Evolutionary conservation across 2,113 vertebrate genomes (phyloP).

Genomic region (Furnarius figulus): DNA sequence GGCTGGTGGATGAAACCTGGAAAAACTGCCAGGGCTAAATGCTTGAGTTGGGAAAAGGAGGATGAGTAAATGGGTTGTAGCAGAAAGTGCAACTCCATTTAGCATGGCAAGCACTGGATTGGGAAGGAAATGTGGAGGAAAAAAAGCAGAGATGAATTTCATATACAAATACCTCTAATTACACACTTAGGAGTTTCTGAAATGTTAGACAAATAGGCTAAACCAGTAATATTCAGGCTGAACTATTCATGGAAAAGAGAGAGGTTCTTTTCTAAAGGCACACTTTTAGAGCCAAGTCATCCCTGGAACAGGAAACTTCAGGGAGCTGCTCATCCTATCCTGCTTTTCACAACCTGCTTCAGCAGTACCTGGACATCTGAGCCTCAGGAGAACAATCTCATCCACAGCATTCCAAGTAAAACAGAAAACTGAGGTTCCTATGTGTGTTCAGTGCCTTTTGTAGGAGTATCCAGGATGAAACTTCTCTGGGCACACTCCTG

Average conservation of each 20-base stretch:
- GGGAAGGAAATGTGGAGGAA: background rate
- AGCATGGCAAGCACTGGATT: background rate
- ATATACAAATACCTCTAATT: background rate
- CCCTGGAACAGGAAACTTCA: background rate
- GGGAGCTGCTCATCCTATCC: background rate
- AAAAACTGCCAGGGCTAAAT: background rate
- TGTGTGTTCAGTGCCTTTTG: background rate
- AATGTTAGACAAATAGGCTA: background rate
- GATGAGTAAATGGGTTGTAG: background rate
- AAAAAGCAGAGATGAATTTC: fast-evolving
- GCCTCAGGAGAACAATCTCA: background rate
- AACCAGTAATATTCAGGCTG: background rate
- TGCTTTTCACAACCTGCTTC: background rate
- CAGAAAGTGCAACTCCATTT: background rate
- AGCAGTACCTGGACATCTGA: background rate
- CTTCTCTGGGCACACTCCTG: background rate
- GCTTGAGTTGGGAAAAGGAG: fast-evolving
- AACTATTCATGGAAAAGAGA: background rate
- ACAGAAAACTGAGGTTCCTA: background rate
- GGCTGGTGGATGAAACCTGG: background rate
- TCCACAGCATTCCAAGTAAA: background rate
- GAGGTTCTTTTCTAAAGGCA: background rate
- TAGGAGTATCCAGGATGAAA: background rate
- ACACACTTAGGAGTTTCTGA: background rate
- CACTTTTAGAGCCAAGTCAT: background rate